phyloP scores from a whole-genome alignment of 1,140 invertebrate genomes.

The Dendrolimus punctatus region DNA sequence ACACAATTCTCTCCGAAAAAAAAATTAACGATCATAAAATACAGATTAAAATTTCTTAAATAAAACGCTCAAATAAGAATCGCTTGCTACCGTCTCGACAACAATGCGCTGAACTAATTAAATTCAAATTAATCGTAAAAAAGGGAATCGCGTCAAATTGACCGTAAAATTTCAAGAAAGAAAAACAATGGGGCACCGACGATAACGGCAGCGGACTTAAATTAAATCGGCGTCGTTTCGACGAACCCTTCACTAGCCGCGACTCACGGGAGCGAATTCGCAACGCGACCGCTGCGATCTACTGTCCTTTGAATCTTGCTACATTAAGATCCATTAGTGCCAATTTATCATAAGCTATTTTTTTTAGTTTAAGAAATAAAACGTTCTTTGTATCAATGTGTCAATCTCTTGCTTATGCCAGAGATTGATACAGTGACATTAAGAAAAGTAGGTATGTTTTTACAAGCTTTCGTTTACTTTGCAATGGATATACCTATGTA shows the following conservation, averaged over 20 bases:
- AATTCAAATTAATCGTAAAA: slow-evolving; percentile 65
- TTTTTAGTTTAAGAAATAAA: no score
- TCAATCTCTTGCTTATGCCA: no score
- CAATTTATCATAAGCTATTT: no score
- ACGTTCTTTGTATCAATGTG: no score
- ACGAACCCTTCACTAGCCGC: slow-evolving; percentile 55
- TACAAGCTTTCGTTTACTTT: no score
- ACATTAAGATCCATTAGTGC: no score
- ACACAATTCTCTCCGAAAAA: neutral
- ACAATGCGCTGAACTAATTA: slow-evolving; percentile 54
- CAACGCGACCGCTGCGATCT: neutral
- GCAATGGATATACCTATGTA: no score
- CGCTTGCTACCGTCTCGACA: slow-evolving; percentile 6
- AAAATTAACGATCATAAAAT: neutral
- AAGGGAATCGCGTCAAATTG: slow-evolving; percentile 65
- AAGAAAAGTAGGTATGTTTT: no score
- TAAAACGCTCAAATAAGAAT: slow-evolving; percentile 6
- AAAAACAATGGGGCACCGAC: slow-evolving; percentile 63
- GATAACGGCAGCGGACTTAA: slow-evolving; percentile 63
- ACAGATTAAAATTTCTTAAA: neutral
- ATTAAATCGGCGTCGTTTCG: slow-evolving; percentile 63
- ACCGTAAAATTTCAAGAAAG: slow-evolving; percentile 65
- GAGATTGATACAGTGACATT: no score
- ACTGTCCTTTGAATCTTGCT: neutral
- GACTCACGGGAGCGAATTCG: slow-evolving; percentile 28